Conservation (phyloP, 2,113 vertebrate species). For the Lophius piscatorius region DNA sequence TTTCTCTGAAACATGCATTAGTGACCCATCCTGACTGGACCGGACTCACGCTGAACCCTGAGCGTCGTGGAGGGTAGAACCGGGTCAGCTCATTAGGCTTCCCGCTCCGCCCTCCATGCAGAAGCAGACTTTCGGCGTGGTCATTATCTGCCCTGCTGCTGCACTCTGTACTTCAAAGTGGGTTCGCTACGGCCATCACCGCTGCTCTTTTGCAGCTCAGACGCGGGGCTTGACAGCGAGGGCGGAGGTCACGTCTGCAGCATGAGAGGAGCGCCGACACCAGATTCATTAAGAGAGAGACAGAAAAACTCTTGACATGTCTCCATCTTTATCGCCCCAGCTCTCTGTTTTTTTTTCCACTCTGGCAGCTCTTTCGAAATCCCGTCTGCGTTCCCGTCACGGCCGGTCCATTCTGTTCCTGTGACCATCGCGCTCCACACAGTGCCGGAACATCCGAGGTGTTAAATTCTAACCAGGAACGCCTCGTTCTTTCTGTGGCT, state of each 20-base stretch:
- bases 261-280: slow-evolving; percentile 1
- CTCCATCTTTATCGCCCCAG: slow-evolving; percentile 6
- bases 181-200: slow-evolving; percentile 42
- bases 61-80: slow-evolving; percentile 34
- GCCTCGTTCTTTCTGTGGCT: slow-evolving; percentile 31
- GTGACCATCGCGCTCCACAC: neutral
- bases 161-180: slow-evolving; percentile 61
- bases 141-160: slow-evolving; percentile 59
- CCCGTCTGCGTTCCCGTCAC: neutral
- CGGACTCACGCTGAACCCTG: slow-evolving; percentile 23
- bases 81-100: slow-evolving; percentile 63
- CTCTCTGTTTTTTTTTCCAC: neutral
- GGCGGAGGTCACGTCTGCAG: slow-evolving; percentile 33
- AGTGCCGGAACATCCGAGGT: slow-evolving; percentile 6
- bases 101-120: slow-evolving; percentile 12
- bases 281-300: slow-evolving; percentile 58
- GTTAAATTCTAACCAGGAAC: slow-evolving; percentile 41
- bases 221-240: slow-evolving; percentile 62
- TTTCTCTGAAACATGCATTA: slow-evolving; percentile 44
- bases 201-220: slow-evolving; percentile 22
- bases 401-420: slow-evolving; percentile 17
- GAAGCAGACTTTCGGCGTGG: slow-evolving; percentile 53
- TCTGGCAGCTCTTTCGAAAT: neutral
- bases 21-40: slow-evolving; percentile 45
- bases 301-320: slow-evolving; percentile 30